Base-by-base conservation (phyloP, 1,140 invertebrate species). In the Watersipora subatra region DNA sequence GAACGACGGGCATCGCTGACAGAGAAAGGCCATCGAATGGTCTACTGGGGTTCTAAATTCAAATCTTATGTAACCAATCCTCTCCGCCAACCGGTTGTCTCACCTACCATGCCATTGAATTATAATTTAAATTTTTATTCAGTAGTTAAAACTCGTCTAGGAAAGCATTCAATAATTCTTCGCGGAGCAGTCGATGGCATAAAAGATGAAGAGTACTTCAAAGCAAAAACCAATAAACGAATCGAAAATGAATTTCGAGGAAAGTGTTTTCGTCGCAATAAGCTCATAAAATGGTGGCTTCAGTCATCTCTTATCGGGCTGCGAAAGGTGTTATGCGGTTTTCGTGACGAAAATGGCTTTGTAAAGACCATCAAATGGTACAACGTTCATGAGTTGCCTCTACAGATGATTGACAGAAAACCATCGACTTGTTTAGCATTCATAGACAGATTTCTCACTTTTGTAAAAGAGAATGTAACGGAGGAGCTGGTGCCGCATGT, bases 1-100 rank as follows among this genome's bases (percentile, higher is more conserved):
- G n/a, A 46, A 46, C 7, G n/a, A n/a, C 7, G n/a, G n/a, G 34
- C 7, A 46, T n/a, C n/a, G 7, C 34, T 12, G n/a, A 46, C 34
- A 46, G 34, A 46, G 34, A 7, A 46, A 7, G 7, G n/a, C 7
- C 78, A 84, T 71, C 73, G 79, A 69, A 86, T 86, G 80, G 78
- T 75, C 34, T 86, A 85, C 19, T 89, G 88, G 87, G 89, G 89
- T 24, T 87, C 84, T 72, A 91, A 91, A 76, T 92, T 92, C 84
- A 89, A 92, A 73, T 87, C 90, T 67, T 91, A 85, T 74, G 72
- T 91, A 64, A 76, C 86, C 28, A 59, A 59, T 7, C 22, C 22
- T 28, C 7, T 22, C 22, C 22, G 17, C 7, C 22, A 25, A 22
- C 58, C 58, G 22, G 22, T 83, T 61, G 75, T 80, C 24, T n/a